A percentile compares a stretch with the other conserved stretches of the same genome.
phyloP scores from a whole-genome alignment of 92 coral and sea anemone species.

The Diadumene lineata region DNA sequence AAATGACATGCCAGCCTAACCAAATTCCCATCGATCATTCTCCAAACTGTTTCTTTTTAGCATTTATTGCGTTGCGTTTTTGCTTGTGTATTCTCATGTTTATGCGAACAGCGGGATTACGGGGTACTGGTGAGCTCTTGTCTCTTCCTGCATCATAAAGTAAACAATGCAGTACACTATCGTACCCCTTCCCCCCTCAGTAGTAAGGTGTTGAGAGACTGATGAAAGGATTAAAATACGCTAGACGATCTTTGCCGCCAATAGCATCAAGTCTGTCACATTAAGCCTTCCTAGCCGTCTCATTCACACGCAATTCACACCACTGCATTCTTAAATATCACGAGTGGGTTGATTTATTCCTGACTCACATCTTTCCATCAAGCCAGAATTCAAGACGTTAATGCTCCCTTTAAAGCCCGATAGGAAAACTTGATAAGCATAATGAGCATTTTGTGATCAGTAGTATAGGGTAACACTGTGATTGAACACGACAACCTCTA shows the following conservation, averaged over 20 bases:
- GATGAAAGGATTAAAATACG: not conserved
- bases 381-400: not conserved
- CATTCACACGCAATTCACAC: not conserved
- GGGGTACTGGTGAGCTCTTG: not conserved
- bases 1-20: not conserved
- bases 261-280: not conserved
- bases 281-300: not conserved
- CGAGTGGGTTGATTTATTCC: not conserved
- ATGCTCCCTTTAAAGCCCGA: not conserved
- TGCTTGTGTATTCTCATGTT: not conserved
- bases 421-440: not conserved
- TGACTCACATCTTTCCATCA: not conserved
- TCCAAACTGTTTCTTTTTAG: not conserved
- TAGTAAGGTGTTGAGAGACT: not conserved
- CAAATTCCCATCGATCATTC: not conserved
- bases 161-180: not conserved
- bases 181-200: not conserved
- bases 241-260: slow-evolving; percentile 9
- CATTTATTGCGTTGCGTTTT: not conserved
- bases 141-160: not conserved
- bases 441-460: not conserved
- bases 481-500: not conserved
- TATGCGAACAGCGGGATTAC: not conserved
- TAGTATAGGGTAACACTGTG: not conserved
- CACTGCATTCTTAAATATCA: not conserved